These are phyloP conservation scores for Agapostemon virescens DNA, from an alignment of 2,888 invertebrate species.

Conservation along the genomic window DNA sequence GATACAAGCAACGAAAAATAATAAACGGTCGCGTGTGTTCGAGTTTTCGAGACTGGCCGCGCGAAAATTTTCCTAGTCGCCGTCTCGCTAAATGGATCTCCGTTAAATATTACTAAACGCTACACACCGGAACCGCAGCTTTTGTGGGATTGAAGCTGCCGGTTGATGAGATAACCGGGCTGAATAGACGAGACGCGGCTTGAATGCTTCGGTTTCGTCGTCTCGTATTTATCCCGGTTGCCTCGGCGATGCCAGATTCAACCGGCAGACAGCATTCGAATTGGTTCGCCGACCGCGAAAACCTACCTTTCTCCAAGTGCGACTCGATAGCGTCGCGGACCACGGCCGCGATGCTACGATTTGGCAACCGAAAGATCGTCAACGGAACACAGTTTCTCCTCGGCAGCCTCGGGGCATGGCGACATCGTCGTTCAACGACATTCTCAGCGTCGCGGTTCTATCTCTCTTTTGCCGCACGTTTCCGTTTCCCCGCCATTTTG, in stretches of 20 bases:
- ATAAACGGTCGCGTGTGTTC: neutral
- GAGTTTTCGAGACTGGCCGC: neutral
- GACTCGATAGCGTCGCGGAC: neutral
- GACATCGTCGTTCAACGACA: neutral
- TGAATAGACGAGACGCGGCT: constrained; percentile 20
- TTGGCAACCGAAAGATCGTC: neutral
- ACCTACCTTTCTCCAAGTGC: neutral
- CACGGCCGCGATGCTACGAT: neutral
- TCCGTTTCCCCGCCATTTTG: neutral
- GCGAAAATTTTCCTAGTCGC: neutral
- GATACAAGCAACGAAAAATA: constrained; percentile 6
- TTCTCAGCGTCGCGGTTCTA: neutral
- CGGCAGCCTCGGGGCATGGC: neutral
- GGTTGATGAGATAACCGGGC: constrained; percentile 9
- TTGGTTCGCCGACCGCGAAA: neutral
- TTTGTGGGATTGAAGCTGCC: neutral
- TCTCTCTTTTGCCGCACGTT: neutral
- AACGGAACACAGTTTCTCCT: neutral
- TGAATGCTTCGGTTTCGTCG: constrained; percentile 12
- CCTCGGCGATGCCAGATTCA: neutral
- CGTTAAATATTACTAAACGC: constrained; percentile 4
- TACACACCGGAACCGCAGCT: neutral
- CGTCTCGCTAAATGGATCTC: constrained; percentile 13
- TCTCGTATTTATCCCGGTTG: constrained; percentile 14
- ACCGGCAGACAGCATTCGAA: constrained; percentile 21